Evolutionary conservation across 2,888 invertebrate species (phyloP), one percentile per base, ranked within the genome.

Genomic region (Exocentrus adspersus): DNA sequence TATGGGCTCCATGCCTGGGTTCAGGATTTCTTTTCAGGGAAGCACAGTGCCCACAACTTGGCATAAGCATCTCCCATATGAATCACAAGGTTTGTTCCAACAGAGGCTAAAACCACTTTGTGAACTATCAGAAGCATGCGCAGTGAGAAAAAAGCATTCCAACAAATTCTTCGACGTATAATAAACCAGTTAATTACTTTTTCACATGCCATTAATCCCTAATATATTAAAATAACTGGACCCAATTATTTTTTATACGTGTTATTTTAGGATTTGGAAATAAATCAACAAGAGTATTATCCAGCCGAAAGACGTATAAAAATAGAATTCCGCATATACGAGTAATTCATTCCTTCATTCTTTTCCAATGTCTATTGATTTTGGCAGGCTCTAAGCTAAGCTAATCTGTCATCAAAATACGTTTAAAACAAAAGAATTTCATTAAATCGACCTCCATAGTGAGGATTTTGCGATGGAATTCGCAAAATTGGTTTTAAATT

Each of bases 381-480:
- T 28, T 48, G 48, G 48, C 28, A 48, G 24, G 16, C 28, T 28
- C 48, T 30, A 20, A 48, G 28, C 48, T 48, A 48, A 48, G 28
- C 48, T 48, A 48, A 48, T 48, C 48, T 48, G 48, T 48, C 48
- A 48, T 48, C 48, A 10, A 48, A 48, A 48, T 10, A 48, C 48
- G 28, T 48, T 24, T 48, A 48, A 48, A 48, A 48, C 28, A 48
- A 48, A 48, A 48, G 48, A 48, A 48, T 48, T 48, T 48, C 28
- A 48, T 48, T 48, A 48, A 48, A 48, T 48, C 48, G 28, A 12
- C 48, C 16, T 48, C 48, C 16, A 48, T 48, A 48, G 28, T 28
- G 16, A 9, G 48, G 17, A 48, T 48, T 28, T 48, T 28, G 48
- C 19, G 28, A 28, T 48, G 48, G 24, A 6, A 48, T 28, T 48